phyloP scores from a whole-genome alignment of 2,888 invertebrate species.

The Sarcophaga caerulescens region DNA sequence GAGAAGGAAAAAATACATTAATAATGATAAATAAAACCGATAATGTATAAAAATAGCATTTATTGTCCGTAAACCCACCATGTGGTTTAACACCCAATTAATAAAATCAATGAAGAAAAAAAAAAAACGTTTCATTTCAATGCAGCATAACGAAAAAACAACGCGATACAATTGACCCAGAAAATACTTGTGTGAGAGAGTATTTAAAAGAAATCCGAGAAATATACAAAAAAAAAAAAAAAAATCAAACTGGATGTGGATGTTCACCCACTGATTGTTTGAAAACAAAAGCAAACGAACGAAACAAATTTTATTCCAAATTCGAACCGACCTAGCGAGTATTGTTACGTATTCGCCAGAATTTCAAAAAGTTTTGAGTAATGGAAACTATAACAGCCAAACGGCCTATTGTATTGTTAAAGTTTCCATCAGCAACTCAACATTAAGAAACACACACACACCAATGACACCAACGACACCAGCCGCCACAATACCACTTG shows the following conservation, averaged over 20 bases:
- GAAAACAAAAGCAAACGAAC: too few species aligned
- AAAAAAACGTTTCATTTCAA: constrained; percentile 40
- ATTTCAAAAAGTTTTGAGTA: too few species aligned
- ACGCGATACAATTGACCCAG: constrained; percentile 45
- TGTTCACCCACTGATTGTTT: too few species aligned
- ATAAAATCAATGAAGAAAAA: constrained; percentile 39
- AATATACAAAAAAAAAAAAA: not conserved
- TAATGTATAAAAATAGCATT: not conserved
- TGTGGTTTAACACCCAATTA: constrained; percentile 64
- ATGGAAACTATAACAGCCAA: too few species aligned
- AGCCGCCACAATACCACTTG: too few species aligned
- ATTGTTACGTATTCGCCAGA: too few species aligned
- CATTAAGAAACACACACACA: too few species aligned
- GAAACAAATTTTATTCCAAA: too few species aligned
- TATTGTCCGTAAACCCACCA: constrained; percentile 34
- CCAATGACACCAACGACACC: too few species aligned
- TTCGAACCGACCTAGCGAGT: too few species aligned
- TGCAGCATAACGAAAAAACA: constrained; percentile 41
- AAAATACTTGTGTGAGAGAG: constrained; percentile 12
- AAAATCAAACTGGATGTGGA: not conserved
- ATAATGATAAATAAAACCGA: not conserved
- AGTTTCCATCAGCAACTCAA: too few species aligned
- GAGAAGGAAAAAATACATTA: not conserved
- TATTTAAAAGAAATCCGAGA: not conserved
- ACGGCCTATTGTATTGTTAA: too few species aligned